These are phyloP conservation scores for Heterotilapia buettikoferi DNA, from an alignment of 2,113 vertebrate genomes.

Conservation along the genomic window DNA sequence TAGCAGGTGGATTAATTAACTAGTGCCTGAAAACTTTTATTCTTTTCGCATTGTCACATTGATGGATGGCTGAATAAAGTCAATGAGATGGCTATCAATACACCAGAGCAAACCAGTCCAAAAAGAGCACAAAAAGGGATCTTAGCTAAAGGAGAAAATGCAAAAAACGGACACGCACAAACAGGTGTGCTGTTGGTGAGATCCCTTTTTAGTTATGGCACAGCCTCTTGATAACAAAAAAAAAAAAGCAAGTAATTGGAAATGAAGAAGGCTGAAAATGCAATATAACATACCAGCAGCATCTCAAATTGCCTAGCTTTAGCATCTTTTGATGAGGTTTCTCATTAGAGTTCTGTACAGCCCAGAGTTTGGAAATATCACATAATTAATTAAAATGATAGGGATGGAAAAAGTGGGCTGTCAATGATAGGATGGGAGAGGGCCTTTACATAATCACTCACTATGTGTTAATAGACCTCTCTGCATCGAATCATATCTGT, in stretches of 20 bases:
- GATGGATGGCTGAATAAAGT: slow-evolving; percentile 82
- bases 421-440: slow-evolving; percentile 49
- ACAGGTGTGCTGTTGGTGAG: slow-evolving; percentile 1
- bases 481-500: too few relatives aligned
- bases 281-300: slow-evolving; percentile 32
- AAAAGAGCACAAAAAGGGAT: neutral
- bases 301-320: slow-evolving; percentile 62
- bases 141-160: neutral
- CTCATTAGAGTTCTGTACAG: slow-evolving; percentile 73
- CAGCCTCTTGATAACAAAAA: neutral
- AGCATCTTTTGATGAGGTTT: slow-evolving; percentile 70
- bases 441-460: slow-evolving; percentile 61
- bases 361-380: slow-evolving; percentile 71
- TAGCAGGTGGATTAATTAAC: slow-evolving; percentile 90
- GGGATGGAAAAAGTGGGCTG: slow-evolving; percentile 64
- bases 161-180: neutral
- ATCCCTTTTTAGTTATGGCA: neutral
- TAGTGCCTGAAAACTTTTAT: slow-evolving; percentile 79
- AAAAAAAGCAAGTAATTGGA: slow-evolving; percentile 52
- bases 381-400: slow-evolving; percentile 77
- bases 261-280: slow-evolving; percentile 15
- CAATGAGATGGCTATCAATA: slow-evolving; percentile 73
- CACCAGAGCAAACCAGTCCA: slow-evolving; percentile 43
- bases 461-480: too few relatives aligned
- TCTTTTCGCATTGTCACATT: slow-evolving; percentile 81